Conservation (phyloP, 2,797 vertebrate species). For the Schizopygopsis malacanthus region DNA sequence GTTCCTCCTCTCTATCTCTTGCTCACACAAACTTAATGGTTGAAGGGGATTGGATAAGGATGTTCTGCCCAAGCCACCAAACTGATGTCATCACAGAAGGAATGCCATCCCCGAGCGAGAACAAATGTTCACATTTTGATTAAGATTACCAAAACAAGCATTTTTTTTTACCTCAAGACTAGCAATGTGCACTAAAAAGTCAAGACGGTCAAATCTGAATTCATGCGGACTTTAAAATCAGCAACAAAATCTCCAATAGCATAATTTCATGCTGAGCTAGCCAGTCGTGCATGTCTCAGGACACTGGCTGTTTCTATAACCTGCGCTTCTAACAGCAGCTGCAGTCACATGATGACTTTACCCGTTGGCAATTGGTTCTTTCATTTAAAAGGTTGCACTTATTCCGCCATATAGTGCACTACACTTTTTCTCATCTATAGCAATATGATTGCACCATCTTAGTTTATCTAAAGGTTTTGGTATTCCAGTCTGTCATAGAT, state of each 20-base stretch:
- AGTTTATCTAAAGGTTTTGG: neutral
- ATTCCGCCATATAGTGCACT: neutral
- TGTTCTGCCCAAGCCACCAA: neutral
- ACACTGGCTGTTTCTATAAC: neutral
- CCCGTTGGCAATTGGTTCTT: neutral
- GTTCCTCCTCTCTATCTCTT: neutral
- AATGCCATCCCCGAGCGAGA: neutral
- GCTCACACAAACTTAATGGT: neutral
- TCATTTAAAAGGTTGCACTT: neutral
- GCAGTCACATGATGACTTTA: neutral
- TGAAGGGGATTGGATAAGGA: neutral
- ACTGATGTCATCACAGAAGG: neutral
- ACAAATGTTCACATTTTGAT: neutral
- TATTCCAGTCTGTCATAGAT: neutral
- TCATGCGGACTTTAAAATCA: neutral
- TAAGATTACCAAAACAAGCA: neutral
- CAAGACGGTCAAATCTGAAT: neutral
- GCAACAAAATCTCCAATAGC: neutral
- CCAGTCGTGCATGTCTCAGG: neutral
- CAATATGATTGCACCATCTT: neutral
- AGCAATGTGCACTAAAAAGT: neutral
- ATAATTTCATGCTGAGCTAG: neutral
- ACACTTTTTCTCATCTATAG: neutral
- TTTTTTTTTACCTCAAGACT: neutral
- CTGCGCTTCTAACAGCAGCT: neutral